A percentile compares a stretch with the other conserved stretches of the same genome.
These are phyloP conservation scores for Leptinotarsa rubiginosa DNA, from an alignment of 2,888 invertebrate genomes.

Conservation along the genomic window DNA sequence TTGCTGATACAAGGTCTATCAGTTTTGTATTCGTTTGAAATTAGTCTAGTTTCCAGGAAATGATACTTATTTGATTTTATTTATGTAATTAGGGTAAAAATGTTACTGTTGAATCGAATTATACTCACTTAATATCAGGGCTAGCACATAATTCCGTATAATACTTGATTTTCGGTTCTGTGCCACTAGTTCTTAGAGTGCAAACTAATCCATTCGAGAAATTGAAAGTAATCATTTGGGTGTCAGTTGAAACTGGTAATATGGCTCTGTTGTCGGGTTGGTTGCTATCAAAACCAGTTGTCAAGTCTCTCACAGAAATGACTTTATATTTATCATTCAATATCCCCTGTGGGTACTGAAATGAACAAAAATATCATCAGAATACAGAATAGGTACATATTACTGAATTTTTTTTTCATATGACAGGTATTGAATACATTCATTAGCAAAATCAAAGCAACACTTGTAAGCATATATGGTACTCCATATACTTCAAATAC, in stretches of 20 bases:
- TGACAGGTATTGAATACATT: no score
- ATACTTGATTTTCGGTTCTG: conserved; percentile 99
- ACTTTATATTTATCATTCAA: conserved; percentile 74
- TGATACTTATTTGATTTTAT: no score
- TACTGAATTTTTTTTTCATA: no score
- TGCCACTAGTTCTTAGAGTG: conserved; percentile 95
- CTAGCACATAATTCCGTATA: conserved; percentile 90
- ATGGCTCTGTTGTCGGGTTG: conserved; percentile 77
- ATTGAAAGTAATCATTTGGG: conserved; percentile 95
- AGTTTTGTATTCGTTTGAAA: no score
- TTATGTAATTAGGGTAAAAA: no score
- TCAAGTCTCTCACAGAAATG: conserved; percentile 85
- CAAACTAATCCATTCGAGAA: conserved; percentile 88
- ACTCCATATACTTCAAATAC: no score
- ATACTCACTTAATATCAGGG: conserved; percentile 73
- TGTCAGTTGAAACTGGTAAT: conserved; percentile 74
- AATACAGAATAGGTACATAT: no score
- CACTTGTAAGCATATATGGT: no score
- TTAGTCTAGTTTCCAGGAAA: no score
- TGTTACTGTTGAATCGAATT: background rate
- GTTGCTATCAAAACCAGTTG: conserved; percentile 85
- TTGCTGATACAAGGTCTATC: no score
- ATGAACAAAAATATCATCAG: conserved; percentile 33
- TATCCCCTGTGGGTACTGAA: conserved; percentile 80
- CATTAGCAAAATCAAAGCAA: no score